Percentiles rank a stretch among this genome's conserved stretches.
Evolutionary conservation across 2,113 vertebrate species (phyloP).

Genomic region (Acrocephalus arundinaceus): DNA sequence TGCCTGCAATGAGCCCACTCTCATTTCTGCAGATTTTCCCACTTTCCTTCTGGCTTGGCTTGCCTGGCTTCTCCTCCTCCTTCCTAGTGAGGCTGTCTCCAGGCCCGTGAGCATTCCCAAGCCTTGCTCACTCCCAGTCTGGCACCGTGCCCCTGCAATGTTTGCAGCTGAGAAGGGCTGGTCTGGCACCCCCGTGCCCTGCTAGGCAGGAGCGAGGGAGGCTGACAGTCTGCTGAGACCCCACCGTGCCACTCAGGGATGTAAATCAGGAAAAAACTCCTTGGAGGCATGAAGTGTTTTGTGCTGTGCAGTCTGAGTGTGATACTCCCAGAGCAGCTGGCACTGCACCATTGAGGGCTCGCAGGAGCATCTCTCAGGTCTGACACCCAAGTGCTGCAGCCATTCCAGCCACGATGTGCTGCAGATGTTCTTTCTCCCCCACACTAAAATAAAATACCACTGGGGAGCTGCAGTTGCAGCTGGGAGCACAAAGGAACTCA

Average conservation of each 20-base stretch:
- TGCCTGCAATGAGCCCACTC: background rate
- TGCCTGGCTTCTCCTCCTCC: background rate
- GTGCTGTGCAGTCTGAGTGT: background rate
- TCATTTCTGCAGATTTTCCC: background rate
- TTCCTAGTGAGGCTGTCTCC: background rate
- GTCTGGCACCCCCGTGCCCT: background rate
- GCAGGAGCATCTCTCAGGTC: background rate
- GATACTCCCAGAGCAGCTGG: background rate
- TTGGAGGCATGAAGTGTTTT: background rate
- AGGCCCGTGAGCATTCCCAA: rapidly evolving
- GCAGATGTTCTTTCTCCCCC: background rate
- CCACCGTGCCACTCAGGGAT: rapidly evolving
- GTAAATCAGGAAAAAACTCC: background rate
- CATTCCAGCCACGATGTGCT: background rate
- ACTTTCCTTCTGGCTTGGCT: background rate
- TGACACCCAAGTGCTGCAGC: rapidly evolving
- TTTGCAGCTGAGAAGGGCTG: background rate
- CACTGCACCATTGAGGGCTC: rapidly evolving
- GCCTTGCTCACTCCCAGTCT: background rate
- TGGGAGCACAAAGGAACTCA: background rate
- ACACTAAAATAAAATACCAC: background rate
- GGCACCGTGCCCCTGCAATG: background rate
- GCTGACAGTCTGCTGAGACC: background rate
- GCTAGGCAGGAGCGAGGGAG: background rate
- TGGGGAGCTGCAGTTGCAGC: background rate